These are phyloP conservation scores for Frankliniella fusca DNA, from an alignment of 2,888 invertebrate species.

Conservation along the genomic window DNA sequence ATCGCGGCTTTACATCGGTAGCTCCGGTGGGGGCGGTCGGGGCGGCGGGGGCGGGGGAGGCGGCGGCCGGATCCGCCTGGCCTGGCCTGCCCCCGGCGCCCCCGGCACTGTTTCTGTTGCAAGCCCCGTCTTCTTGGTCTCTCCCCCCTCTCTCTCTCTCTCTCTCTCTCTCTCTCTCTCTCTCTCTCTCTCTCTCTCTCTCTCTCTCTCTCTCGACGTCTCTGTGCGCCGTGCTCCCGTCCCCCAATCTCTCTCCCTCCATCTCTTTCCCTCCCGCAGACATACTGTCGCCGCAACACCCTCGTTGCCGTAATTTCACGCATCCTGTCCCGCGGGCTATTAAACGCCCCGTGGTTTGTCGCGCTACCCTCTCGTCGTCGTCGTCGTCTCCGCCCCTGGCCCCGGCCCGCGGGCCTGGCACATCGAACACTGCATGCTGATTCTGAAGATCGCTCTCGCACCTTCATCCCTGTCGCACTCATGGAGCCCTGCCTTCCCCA, in stretches of 20 bases:
- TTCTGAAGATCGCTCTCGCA: too few species aligned
- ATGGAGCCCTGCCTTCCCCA: too few species aligned
- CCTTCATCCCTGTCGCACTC: too few species aligned
- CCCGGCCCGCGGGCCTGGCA: background rate
- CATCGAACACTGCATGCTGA: too few species aligned
- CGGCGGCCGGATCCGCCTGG: too few species aligned
- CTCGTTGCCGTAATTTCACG: conserved; percentile 4
- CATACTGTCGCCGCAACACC: conserved; percentile 28
- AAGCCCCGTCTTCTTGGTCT: background rate
- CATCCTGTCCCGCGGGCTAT: background rate
- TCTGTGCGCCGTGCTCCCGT: too few species aligned
- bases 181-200: background rate
- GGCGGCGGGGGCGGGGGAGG: background rate
- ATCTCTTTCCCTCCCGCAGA: background rate
- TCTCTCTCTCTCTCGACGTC: too few species aligned
- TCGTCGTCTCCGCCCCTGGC: background rate
- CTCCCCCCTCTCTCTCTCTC: conserved; percentile 19
- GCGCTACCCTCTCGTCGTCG: background rate
- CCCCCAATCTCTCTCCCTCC: too few species aligned
- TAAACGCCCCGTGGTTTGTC: background rate
- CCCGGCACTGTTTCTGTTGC: background rate
- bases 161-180: background rate
- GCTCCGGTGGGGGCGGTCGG: conserved; percentile 6
- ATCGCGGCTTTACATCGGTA: background rate
- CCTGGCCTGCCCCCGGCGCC: background rate